Evolutionary conservation across 2,888 invertebrate species (phyloP).

Genomic region (Pasiphila rectangulata): DNA sequence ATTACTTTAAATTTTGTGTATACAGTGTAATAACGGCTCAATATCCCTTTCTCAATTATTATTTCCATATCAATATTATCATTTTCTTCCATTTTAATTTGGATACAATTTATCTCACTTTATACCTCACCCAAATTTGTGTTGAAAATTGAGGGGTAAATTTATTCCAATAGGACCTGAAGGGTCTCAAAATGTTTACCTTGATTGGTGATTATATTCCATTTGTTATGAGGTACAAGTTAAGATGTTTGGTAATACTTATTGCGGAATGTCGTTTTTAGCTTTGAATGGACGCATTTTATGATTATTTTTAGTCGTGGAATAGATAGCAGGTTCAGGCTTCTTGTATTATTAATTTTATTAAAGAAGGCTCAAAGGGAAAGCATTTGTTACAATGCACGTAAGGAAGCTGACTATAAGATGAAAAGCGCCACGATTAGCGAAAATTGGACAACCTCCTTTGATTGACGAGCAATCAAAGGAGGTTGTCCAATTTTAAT

Average conservation of each 20-base stretch:
- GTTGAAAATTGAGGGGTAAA: conserved; percentile 44
- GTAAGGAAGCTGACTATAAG: no score
- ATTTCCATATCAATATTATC: no score
- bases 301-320: background rate
- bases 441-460: no score
- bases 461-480: no score
- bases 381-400: conserved; percentile 37
- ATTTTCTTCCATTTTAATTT: conserved; percentile 9
- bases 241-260: conserved; percentile 24
- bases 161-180: conserved; percentile 42
- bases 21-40: no score
- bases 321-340: background rate
- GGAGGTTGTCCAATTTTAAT: no score
- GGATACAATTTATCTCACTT: conserved; percentile 30
- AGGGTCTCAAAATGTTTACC: conserved; percentile 38
- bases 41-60: no score
- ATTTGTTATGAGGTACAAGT: conserved; percentile 29
- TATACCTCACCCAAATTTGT: conserved; percentile 33
- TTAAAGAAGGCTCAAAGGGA: conserved; percentile 36
- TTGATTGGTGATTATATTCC: conserved; percentile 45
- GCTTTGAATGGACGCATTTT: background rate
- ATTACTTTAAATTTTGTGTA: no score
- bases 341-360: no score
- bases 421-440: no score
- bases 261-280: conserved; percentile 9